A percentile compares a stretch with the other conserved stretches of the same genome.
phyloP scores from a whole-genome alignment of 2,797 vertebrate species.

The Notolepis coatsorum region DNA sequence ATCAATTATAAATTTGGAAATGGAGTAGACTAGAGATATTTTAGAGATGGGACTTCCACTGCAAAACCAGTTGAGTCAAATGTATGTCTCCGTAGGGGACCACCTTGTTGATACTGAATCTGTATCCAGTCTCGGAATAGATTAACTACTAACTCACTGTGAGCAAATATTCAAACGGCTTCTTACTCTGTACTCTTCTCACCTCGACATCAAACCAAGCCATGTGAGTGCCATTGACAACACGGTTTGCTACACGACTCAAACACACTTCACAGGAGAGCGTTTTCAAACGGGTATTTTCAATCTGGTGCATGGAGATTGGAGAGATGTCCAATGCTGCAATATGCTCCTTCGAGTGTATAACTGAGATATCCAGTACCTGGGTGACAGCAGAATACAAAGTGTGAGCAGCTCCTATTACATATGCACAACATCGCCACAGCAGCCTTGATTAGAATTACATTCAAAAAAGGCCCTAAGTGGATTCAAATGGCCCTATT shows the following conservation, averaged over 20 bases:
- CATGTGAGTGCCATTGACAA: not conserved
- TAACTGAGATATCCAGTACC: slow-evolving; percentile 26
- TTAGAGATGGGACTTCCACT: slow-evolving; percentile 13
- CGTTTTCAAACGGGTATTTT: slow-evolving; percentile 2
- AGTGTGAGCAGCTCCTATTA: slow-evolving; percentile 26
- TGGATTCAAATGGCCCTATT: slow-evolving; percentile 3
- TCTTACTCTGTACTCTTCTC: no score
- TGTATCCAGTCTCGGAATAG: no score
- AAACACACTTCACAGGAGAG: slow-evolving; percentile 1
- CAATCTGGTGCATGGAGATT: slow-evolving; percentile 7
- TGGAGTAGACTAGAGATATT: slow-evolving; percentile 32
- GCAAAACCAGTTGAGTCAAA: slow-evolving; percentile 7
- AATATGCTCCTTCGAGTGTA: slow-evolving; percentile 25
- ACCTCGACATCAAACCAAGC: not conserved
- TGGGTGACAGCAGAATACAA: slow-evolving; percentile 45
- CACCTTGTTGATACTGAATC: not conserved
- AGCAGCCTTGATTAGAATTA: slow-evolving; percentile 11
- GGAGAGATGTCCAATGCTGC: slow-evolving; percentile 16
- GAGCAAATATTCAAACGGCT: no score
- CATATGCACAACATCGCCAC: slow-evolving; percentile 13
- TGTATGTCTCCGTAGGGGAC: not conserved
- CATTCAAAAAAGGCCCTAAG: not conserved
- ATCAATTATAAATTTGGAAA: slow-evolving; percentile 64
- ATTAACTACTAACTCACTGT: no score
- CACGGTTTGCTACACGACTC: not conserved